Conservation (phyloP, 2,888 invertebrate genomes). For the Chrysomela aeneicollis region DNA sequence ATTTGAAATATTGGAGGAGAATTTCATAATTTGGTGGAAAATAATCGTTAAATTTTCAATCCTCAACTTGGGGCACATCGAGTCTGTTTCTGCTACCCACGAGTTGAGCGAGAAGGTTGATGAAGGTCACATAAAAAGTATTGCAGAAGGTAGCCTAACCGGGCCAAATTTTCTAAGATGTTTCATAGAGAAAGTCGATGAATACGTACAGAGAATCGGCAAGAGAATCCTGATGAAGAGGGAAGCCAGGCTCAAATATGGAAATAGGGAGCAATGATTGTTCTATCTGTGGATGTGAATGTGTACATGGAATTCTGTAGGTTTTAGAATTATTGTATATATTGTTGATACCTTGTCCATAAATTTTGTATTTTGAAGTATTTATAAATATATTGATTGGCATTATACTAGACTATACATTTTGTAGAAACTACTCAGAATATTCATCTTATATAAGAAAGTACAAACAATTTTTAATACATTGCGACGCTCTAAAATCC, state of each 20-base stretch:
- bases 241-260: conserved; percentile 2
- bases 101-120: conserved; percentile 23
- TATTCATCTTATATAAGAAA: too few species aligned
- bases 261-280: neutral
- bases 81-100: conserved; percentile 21
- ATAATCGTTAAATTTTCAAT: conserved; percentile 28
- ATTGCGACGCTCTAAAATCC: conserved; percentile 70
- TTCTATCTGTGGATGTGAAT: too few species aligned
- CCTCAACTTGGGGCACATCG: conserved; percentile 23
- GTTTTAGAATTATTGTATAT: too few species aligned
- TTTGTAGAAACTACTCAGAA: too few species aligned
- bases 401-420: too few species aligned
- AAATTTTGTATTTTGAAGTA: too few species aligned
- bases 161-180: conserved; percentile 27
- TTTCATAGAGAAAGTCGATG: conserved; percentile 30
- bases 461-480: too few species aligned
- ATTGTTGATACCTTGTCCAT: too few species aligned
- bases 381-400: too few species aligned
- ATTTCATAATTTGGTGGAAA: conserved; percentile 35
- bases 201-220: conserved; percentile 32
- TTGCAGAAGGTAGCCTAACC: conserved; percentile 29
- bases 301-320: too few species aligned
- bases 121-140: conserved; percentile 34
- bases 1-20: conserved; percentile 30
- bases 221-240: conserved; percentile 18